A percentile compares a stretch with the other conserved stretches of the same genome.
phyloP scores from a whole-genome alignment of 2,797 vertebrate species.

The Parotocinclus haroldoi region DNA sequence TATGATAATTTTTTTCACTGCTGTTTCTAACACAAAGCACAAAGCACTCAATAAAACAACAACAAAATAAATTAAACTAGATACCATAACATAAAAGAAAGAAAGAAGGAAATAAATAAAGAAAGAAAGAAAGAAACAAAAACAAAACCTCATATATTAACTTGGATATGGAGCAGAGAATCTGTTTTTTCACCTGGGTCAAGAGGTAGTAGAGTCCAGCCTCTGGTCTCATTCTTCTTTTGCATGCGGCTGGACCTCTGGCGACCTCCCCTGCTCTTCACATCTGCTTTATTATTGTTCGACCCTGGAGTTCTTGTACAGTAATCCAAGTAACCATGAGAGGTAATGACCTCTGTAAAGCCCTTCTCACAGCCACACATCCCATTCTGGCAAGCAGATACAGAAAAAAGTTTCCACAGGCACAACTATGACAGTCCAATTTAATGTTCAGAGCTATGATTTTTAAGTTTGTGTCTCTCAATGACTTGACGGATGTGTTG shows the following conservation, averaged over 20 bases:
- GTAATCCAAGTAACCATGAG: conserved; percentile 92
- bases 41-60: too few relatives aligned
- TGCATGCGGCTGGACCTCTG: conserved; percentile 83
- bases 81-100: too few relatives aligned
- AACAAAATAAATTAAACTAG: too few relatives aligned
- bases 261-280: conserved; percentile 88
- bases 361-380: conserved; percentile 93
- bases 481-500: too few relatives aligned
- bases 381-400: conserved; percentile 82
- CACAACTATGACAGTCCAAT: not conserved
- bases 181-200: conserved; percentile 75
- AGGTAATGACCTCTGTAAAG: conserved; percentile 94
- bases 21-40: too few relatives aligned
- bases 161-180: too few relatives aligned
- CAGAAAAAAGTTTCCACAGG: not conserved
- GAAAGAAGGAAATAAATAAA: too few relatives aligned
- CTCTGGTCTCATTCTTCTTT: conserved; percentile 79
- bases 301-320: conserved; percentile 91
- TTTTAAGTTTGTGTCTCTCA: too few relatives aligned
- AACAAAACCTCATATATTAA: too few relatives aligned
- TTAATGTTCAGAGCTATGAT: too few relatives aligned
- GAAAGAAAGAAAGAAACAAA: too few relatives aligned
- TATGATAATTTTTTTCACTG: too few relatives aligned
- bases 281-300: conserved; percentile 93
- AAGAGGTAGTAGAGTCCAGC: conserved; percentile 82